Conservation (phyloP, 2,888 invertebrate genomes). For the Tortricodes alternella region DNA sequence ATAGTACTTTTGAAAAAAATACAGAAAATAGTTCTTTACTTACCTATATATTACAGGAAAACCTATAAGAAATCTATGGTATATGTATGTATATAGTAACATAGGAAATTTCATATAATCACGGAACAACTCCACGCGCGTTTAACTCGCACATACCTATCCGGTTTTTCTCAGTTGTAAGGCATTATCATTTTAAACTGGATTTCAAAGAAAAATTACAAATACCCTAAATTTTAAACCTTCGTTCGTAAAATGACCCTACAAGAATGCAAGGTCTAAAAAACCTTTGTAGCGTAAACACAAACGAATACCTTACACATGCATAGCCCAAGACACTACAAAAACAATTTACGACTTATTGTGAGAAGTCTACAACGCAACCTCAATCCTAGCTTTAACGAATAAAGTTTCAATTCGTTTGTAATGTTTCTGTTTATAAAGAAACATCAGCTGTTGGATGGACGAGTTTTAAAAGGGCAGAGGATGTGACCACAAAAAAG, state of each 20-base stretch:
- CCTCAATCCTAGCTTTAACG: constrained; percentile 34
- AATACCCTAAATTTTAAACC: constrained; percentile 9
- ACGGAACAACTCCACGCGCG: too few species aligned
- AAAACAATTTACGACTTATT: constrained; percentile 53
- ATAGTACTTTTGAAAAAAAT: too few species aligned
- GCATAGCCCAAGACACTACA: constrained; percentile 30
- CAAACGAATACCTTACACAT: constrained; percentile 26
- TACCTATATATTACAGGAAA: too few species aligned
- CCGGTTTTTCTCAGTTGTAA: too few species aligned
- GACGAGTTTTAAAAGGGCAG: constrained; percentile 43
- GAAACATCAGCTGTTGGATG: constrained; percentile 53
- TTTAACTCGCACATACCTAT: too few species aligned
- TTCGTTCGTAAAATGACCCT: constrained; percentile 13
- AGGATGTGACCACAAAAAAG: constrained; percentile 45
- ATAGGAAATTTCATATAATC: too few species aligned
- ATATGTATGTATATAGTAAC: too few species aligned
- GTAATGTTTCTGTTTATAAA: constrained; percentile 39
- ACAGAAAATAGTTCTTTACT: too few species aligned
- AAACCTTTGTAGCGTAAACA: constrained; percentile 26
- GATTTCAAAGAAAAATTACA: background rate
- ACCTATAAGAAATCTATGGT: too few species aligned
- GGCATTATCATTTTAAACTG: background rate
- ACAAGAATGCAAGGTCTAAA: constrained; percentile 20
- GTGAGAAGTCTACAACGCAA: constrained; percentile 32
- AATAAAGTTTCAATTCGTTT: constrained; percentile 1